Percentiles rank a stretch among this genome's conserved stretches.
Evolutionary conservation across 2,888 invertebrate species (phyloP).

Genomic region (Baronia brevicornis): DNA sequence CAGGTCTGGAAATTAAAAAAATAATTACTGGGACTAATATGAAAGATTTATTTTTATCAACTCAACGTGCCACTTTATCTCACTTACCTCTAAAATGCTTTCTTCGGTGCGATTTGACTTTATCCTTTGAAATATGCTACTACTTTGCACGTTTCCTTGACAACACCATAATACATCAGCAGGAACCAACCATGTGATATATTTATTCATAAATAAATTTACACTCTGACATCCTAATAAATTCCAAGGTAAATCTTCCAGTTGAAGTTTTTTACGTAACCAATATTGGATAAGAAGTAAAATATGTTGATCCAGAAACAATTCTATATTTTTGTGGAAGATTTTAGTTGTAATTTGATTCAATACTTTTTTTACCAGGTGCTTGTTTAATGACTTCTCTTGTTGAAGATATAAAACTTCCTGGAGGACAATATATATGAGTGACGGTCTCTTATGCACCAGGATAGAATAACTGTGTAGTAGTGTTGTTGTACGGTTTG

Average conservation of each 20-base stretch:
- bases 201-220: constrained; percentile 52
- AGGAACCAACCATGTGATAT: constrained; percentile 63
- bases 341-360: constrained; percentile 40
- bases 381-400: constrained; percentile 61
- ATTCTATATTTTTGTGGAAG: constrained; percentile 34
- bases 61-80: constrained; percentile 1
- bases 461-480: constrained; percentile 73
- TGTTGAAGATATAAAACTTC: constrained; percentile 69
- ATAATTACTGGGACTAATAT: constrained; percentile 7
- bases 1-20: constrained; percentile 41
- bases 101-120: constrained; percentile 23
- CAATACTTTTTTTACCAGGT: constrained; percentile 59
- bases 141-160: constrained; percentile 39
- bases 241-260: constrained; percentile 56
- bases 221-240: constrained; percentile 49
- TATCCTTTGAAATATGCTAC: constrained; percentile 30
- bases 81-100: constrained; percentile 39
- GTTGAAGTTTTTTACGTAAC: constrained; percentile 46
- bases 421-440: constrained; percentile 70
- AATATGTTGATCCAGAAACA: constrained; percentile 58
- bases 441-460: constrained; percentile 63
- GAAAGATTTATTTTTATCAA: neutral
- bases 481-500: constrained; percentile 73
- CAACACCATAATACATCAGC: constrained; percentile 55
- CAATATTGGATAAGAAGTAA: constrained; percentile 65